phyloP scores from a whole-genome alignment of 2,888 invertebrate genomes.

The Alloscopus bannaensis region DNA sequence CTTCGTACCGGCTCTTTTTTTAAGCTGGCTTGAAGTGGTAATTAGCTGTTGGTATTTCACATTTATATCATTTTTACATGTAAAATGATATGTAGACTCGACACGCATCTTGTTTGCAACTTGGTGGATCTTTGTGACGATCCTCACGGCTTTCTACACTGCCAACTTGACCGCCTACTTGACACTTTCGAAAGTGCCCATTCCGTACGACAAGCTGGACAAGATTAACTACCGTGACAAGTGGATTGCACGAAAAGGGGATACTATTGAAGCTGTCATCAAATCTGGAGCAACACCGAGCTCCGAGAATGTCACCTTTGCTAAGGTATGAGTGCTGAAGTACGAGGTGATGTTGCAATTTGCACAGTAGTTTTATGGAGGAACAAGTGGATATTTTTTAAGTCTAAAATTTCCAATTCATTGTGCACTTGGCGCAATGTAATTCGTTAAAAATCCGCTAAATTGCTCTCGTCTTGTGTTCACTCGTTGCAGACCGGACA shows the following conservation, averaged over 20 bases:
- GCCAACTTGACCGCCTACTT: constrained; percentile 93
- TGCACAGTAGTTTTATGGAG: too few relatives aligned
- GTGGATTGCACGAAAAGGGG: constrained; percentile 84
- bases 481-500: constrained; percentile 42
- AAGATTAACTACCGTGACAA: constrained; percentile 73
- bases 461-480: constrained; percentile 1
- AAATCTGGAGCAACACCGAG: constrained; percentile 74
- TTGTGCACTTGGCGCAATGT: too few relatives aligned
- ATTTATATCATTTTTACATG: too few relatives aligned
- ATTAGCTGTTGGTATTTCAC: too few relatives aligned
- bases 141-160: constrained; percentile 92
- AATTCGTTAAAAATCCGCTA: too few relatives aligned
- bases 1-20: too few relatives aligned
- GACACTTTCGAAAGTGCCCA: constrained; percentile 88
- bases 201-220: constrained; percentile 80
- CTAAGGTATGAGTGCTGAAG: constrained; percentile 58
- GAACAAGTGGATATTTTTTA: too few relatives aligned
- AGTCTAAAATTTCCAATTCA: too few relatives aligned
- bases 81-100: constrained; percentile 81
- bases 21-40: too few relatives aligned
- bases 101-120: constrained; percentile 89
- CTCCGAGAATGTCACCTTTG: constrained; percentile 39
- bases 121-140: constrained; percentile 94
- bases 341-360: too few relatives aligned
- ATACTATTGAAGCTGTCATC: constrained; percentile 82